Evolutionary conservation across 1,140 invertebrate species (phyloP).

Genomic region (Diachasmimorpha longicaudata): DNA sequence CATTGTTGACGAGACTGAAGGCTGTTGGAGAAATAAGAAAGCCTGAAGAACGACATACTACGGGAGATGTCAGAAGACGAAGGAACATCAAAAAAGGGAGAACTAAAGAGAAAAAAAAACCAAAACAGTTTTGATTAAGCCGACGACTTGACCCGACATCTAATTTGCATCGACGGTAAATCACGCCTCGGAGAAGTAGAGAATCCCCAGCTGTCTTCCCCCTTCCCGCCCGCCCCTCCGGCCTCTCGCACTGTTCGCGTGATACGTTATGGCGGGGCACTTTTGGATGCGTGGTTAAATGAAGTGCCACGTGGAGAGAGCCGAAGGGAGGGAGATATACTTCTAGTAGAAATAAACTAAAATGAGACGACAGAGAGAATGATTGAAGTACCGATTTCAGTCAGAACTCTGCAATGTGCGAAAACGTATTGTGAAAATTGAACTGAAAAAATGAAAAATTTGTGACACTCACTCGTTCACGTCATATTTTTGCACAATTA

Average conservation of each 20-base stretch:
- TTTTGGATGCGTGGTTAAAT: constrained; percentile 31
- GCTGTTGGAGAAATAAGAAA: not conserved
- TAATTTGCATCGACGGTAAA: constrained; percentile 38
- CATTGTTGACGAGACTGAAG: constrained; percentile 27
- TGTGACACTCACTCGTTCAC: too few species aligned
- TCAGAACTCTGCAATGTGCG: too few species aligned
- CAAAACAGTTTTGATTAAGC: constrained; percentile 34
- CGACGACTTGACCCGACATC: constrained; percentile 37
- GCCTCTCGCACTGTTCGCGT: not conserved
- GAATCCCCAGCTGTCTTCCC: not conserved
- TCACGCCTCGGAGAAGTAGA: constrained; percentile 27
- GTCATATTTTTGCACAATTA: too few species aligned
- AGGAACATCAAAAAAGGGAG: constrained; percentile 8
- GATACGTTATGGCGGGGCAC: constrained; percentile 5
- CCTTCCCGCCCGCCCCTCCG: too few species aligned
- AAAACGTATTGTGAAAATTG: too few species aligned
- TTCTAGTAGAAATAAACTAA: not conserved
- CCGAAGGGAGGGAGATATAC: not conserved
- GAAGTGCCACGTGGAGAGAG: constrained; percentile 24
- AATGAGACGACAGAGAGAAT: not conserved
- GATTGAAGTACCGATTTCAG: not conserved
- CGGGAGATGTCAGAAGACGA: not conserved
- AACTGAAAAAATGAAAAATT: too few species aligned
- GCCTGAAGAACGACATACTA: not conserved
- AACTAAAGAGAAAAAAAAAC: not conserved